Evolutionary conservation across 2,113 vertebrate genomes (phyloP), one percentile per base, ranked within the genome.

Genomic region (Balaenoptera acutorostrata): DNA sequence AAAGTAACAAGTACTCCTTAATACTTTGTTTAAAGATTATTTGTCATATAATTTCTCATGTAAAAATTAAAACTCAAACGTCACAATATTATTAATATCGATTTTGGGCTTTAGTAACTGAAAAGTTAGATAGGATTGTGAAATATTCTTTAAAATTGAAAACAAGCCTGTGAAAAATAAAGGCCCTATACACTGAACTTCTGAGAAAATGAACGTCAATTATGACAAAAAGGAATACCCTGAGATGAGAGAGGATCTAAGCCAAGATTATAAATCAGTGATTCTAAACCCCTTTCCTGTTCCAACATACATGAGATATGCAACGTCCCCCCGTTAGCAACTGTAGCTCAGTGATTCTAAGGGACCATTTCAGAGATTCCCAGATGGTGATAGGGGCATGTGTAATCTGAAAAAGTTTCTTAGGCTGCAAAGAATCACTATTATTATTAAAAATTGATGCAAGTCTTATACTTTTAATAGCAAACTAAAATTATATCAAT

Each of bases 111-210:
- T 75, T 68, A 90, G 31, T 74, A 93, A 93, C 33, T 85, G 83
- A 81, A 96, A 74, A 66, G 33, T 88, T 94, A 95, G 84, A 74
- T 6, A 36, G 33, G 18, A 78, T 66, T 88, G 75, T 46, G 3
- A 1, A 63, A 15, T 89, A 80, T 14, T 85, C n/a, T 92, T 97
- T 88, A 96, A 97, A 88, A 93, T 0, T 74, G 3, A 95, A 90
- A 86, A 80, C 1, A 95, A 93, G 23, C 86, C 49, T 88, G 13
- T 88, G 17, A 95, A 96, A 92, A 96, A 77, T 36, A 91, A 95
- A 82, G 39, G 36, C 6, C 6, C 68, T 71, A 9, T 13, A 44
- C 15, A 68, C 0, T 77, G n/a, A 96, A 29, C 36, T 88, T 94
- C 27, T 90, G 86, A 96, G 59, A 80, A 93, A 96, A 80, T 49